A percentile compares a stretch with the other conserved stretches of the same genome.
phyloP scores from a whole-genome alignment of 2,888 invertebrate genomes.

The Ceramica pisi region DNA sequence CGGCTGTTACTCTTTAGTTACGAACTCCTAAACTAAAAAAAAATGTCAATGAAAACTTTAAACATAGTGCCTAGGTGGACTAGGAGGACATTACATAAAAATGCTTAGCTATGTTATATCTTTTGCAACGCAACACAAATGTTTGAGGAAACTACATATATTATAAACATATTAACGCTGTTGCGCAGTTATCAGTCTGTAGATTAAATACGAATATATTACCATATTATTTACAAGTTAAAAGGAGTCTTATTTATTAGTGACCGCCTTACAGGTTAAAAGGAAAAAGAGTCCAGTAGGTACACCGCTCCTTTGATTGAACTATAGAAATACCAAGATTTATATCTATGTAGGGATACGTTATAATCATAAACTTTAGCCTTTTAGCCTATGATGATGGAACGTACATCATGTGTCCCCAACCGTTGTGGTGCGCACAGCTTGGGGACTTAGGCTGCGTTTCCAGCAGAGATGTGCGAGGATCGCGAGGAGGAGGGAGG shows the following conservation, averaged over 20 bases:
- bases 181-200: background rate
- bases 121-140: background rate
- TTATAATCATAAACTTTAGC: no score
- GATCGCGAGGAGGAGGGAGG: no score
- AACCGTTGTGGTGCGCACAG: no score
- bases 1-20: no score
- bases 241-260: background rate
- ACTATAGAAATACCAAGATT: no score
- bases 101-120: background rate
- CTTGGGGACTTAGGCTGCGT: no score
- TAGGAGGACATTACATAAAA: background rate
- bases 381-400: no score
- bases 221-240: background rate
- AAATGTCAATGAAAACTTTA: background rate
- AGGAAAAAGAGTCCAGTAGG: background rate
- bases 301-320: background rate
- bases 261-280: background rate
- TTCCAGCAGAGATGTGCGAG: no score
- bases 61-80: background rate
- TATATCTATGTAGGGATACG: no score
- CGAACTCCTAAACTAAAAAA: background rate
- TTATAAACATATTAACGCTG: background rate
- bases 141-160: background rate
- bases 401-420: no score
- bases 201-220: conserved; percentile 10